Conservation (phyloP, 35 echinoderm and acorn worm genomes). For the Heliocidaris erythrogramma region DNA sequence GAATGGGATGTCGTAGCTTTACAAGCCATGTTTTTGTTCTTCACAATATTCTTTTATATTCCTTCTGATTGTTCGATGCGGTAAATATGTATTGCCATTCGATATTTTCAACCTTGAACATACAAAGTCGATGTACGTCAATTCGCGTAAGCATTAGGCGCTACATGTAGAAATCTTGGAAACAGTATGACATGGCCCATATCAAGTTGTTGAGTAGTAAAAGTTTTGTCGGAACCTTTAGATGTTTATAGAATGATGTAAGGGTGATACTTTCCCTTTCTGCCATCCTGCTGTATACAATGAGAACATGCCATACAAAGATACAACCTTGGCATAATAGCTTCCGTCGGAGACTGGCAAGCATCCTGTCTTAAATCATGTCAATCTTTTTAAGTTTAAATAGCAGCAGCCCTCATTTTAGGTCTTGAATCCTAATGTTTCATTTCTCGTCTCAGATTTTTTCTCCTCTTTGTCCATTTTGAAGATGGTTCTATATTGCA, state of each 20-base stretch:
- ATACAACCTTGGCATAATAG: background rate
- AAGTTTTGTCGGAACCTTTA: background rate
- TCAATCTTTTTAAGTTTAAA: too few relatives aligned
- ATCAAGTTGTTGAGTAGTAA: background rate
- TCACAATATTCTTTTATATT: background rate
- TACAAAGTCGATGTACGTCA: background rate
- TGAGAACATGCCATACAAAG: background rate
- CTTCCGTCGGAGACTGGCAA: background rate
- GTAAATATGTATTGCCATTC: background rate
- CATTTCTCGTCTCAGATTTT: background rate
- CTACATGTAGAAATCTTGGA: background rate
- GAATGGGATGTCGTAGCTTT: background rate
- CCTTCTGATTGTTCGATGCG: background rate
- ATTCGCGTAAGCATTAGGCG: background rate
- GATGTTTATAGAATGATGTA: background rate
- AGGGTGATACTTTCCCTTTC: background rate
- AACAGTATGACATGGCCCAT: background rate
- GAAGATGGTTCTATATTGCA: background rate
- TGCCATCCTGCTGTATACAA: background rate
- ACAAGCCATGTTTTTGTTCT: background rate
- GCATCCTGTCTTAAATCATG: background rate
- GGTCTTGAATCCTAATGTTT: background rate
- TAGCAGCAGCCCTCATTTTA: too few relatives aligned
- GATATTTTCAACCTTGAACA: background rate
- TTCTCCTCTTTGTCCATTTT: background rate